Base-by-base conservation (phyloP, 2,888 invertebrate species). In the Coleophora flavipennella region DNA sequence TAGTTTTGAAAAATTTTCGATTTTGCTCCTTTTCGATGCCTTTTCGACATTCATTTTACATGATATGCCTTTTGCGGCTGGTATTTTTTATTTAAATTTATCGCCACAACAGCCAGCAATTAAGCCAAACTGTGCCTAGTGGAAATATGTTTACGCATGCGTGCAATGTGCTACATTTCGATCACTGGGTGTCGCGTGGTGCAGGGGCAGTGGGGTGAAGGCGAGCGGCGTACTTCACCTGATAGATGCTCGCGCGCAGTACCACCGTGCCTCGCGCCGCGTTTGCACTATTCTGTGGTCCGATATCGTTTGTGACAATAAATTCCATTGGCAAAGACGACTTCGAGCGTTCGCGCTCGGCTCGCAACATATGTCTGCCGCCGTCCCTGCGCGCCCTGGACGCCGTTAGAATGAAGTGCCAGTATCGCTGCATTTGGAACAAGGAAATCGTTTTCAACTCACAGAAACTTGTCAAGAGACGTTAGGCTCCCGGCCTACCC, bases 401-500 rank as follows among this genome's bases (percentile, higher is more conserved):
- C 77, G 59, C 78, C 74, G 76, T 79, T 85, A 85, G 85, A 83
- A 85, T 85, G 85, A 84, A 84, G 85, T 92, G 90, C 90, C 90
- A 90, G 86, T 94, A 94, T 89, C 91, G 90, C 81, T 93, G 92
- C 90, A 93, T 93, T 87, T 95, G 94, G 94, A 94, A 93, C 86
- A 91, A 92, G 86, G 94, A 94, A 87, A 94, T 95, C 81, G 92
- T 95, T 84, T 91, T 95, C 87, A 94, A 94, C 86, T 94, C 94
- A 77, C 94, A 95, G 79, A 95, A 95, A 87, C 88, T 95, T 70
- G 94, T 95, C 64, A 95, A 95, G 85, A 93, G 95, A 93, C 94
- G 94, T 88, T 93, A 93, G 92, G 76, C 57, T 51, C 46, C 55
- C 50, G 53, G 44, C 49, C 57, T 47, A 50, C 43, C 55, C 62